Conservation (phyloP, 2,113 vertebrate genomes). For the Gorsachius goisagi region DNA sequence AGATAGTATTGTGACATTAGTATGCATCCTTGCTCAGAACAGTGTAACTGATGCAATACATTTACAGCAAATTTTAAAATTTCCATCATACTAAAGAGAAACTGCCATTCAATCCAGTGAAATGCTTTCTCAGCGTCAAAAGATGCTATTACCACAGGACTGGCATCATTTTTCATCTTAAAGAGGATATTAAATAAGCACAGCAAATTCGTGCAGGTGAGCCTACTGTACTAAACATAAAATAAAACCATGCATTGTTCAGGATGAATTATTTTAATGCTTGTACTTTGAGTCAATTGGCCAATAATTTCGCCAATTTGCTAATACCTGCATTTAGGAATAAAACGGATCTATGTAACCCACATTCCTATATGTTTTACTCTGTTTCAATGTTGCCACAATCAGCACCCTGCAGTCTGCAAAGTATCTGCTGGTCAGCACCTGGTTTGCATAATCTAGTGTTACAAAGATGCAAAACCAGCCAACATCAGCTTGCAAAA, state of each 20-base stretch:
- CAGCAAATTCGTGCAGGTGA: conserved; percentile 71
- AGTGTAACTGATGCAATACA: conserved; percentile 32
- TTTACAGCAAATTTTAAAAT: conserved; percentile 60
- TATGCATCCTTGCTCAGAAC: neutral
- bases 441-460: conserved; percentile 37
- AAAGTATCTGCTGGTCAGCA: conserved; percentile 40
- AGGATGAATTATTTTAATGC: conserved; percentile 74
- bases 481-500: neutral
- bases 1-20: conserved; percentile 5
- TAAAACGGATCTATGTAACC: conserved; percentile 28
- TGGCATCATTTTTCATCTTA: conserved; percentile 74
- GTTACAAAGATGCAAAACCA: neutral
- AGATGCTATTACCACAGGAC: conserved; percentile 68
- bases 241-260: conserved; percentile 70
- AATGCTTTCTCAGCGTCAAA: conserved; percentile 72
- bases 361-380: neutral
- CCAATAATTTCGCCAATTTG: conserved; percentile 65
- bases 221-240: conserved; percentile 61
- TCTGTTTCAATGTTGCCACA: neutral
- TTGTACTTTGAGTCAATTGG: conserved; percentile 70
- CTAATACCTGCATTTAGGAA: conserved; percentile 58
- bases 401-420: neutral
- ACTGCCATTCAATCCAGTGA: conserved; percentile 65
- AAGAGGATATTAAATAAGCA: conserved; percentile 76
- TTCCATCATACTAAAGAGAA: conserved; percentile 61